These are phyloP conservation scores for Cephus sareptanus DNA, from an alignment of 2,888 invertebrate genomes.

Conservation along the genomic window DNA sequence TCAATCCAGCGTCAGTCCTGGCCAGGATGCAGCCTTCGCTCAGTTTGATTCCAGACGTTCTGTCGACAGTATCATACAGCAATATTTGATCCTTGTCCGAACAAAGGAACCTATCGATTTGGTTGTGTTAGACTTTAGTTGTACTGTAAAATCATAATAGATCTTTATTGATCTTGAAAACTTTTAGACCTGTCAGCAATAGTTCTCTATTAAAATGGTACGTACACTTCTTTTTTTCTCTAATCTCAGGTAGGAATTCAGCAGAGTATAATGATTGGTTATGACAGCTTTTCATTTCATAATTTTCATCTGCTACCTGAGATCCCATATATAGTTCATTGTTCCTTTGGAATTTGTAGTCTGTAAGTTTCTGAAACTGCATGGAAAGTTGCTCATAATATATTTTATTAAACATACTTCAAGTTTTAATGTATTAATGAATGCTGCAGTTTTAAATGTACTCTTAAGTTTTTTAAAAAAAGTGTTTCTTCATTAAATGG, in stretches of 20 bases:
- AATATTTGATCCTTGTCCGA: slow-evolving; percentile 21
- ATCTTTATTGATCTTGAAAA: slow-evolving; percentile 26
- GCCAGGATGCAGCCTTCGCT: slow-evolving; percentile 60
- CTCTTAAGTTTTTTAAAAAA: background rate
- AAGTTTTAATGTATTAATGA: background rate
- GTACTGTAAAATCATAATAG: slow-evolving; percentile 35
- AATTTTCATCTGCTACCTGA: slow-evolving; percentile 38
- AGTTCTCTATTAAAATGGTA: slow-evolving; percentile 55
- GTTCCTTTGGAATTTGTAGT: slow-evolving; percentile 15
- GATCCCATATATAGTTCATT: slow-evolving; percentile 16
- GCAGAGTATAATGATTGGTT: slow-evolving; percentile 55
- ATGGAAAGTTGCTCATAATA: background rate
- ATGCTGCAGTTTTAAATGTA: background rate
- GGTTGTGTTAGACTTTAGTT: slow-evolving; percentile 24
- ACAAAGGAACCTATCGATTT: slow-evolving; percentile 11
- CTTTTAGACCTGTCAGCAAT: slow-evolving; percentile 21
- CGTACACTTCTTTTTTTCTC: slow-evolving; percentile 43
- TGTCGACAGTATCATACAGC: slow-evolving; percentile 47
- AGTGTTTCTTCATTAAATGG: background rate
- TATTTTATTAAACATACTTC: background rate
- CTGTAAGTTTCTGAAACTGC: background rate
- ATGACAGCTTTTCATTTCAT: slow-evolving; percentile 64
- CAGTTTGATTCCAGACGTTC: slow-evolving; percentile 59
- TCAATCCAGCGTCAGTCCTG: slow-evolving; percentile 59
- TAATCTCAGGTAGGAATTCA: slow-evolving; percentile 55